Evolutionary conservation across 1,140 invertebrate genomes (phyloP).

Genomic region (Cepaea nemoralis): DNA sequence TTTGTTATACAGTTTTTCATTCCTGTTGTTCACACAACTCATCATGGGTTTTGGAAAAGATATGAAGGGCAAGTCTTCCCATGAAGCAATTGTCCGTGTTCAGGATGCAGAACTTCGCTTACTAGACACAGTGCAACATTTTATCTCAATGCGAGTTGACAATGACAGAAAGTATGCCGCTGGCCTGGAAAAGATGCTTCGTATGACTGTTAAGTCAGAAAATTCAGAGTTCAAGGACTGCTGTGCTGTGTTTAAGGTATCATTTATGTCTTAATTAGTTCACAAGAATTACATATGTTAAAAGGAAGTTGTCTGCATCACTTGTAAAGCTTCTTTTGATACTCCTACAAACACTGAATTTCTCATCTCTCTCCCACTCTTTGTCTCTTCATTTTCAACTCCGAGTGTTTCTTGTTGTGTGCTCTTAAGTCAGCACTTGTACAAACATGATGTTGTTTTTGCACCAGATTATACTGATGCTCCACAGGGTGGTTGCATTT

Average conservation of each 20-base stretch:
- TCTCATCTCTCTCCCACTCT: too few relatives aligned
- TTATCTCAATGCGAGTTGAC: slow-evolving; percentile 86
- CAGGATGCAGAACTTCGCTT: slow-evolving; percentile 92
- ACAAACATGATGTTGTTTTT: too few relatives aligned
- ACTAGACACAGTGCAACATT: slow-evolving; percentile 88
- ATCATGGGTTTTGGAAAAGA: slow-evolving; percentile 88
- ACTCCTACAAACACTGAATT: too few relatives aligned
- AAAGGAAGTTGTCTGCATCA: too few relatives aligned
- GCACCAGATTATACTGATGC: too few relatives aligned
- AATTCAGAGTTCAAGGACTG: slow-evolving; percentile 47
- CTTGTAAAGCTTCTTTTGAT: too few relatives aligned
- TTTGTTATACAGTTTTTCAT: background rate
- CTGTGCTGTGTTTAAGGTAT: slow-evolving; percentile 53
- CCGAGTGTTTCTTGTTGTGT: too few relatives aligned
- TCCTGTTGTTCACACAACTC: background rate
- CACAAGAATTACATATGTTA: too few relatives aligned
- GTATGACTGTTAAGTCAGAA: slow-evolving; percentile 82
- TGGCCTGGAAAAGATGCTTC: slow-evolving; percentile 82
- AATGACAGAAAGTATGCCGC: slow-evolving; percentile 91
- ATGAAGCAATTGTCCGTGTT: slow-evolving; percentile 86
- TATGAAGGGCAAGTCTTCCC: slow-evolving; percentile 80
- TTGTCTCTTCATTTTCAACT: too few relatives aligned
- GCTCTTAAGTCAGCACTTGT: too few relatives aligned
- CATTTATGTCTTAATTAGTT: too few relatives aligned
- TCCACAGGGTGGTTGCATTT: too few relatives aligned